phyloP scores from a whole-genome alignment of 2,113 vertebrate genomes.

The Protobothrops flavoviridis region DNA sequence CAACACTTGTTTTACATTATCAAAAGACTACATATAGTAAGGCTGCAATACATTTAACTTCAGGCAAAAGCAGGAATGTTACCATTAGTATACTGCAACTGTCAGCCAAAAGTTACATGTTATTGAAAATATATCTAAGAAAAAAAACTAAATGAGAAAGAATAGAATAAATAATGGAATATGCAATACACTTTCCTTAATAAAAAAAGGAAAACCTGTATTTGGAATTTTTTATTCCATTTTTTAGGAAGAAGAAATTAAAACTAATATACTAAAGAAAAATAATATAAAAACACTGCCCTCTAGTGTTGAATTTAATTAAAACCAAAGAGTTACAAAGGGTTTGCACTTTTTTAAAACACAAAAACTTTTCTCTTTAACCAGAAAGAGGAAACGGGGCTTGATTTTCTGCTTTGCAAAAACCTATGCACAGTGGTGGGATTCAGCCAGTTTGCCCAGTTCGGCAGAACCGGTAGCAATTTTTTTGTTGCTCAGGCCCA shows the following conservation, averaged over 20 bases:
- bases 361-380: conserved; percentile 61
- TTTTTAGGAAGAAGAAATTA: neutral
- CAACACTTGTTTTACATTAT: neutral
- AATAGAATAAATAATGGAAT: neutral
- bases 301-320: conserved; percentile 76
- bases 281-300: conserved; percentile 82
- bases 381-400: conserved; percentile 86
- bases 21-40: neutral
- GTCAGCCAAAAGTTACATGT: neutral
- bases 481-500: too few species aligned
- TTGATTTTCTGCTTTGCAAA: conserved; percentile 87
- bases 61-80: neutral
- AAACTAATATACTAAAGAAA: neutral
- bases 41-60: neutral
- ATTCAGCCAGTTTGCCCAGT: too few species aligned
- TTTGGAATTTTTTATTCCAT: neutral
- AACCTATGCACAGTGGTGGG: conserved; percentile 68
- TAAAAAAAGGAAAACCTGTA: neutral
- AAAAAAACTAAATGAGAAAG: neutral
- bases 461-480: too few species aligned
- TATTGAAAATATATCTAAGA: accelerated
- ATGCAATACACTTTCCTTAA: neutral
- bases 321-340: neutral
- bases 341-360: neutral
- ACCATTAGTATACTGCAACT: neutral